Percentiles rank a stretch among this genome's conserved stretches.
Conservation (phyloP, 2,888 invertebrate species). For the Phytoseiulus persimilis region DNA sequence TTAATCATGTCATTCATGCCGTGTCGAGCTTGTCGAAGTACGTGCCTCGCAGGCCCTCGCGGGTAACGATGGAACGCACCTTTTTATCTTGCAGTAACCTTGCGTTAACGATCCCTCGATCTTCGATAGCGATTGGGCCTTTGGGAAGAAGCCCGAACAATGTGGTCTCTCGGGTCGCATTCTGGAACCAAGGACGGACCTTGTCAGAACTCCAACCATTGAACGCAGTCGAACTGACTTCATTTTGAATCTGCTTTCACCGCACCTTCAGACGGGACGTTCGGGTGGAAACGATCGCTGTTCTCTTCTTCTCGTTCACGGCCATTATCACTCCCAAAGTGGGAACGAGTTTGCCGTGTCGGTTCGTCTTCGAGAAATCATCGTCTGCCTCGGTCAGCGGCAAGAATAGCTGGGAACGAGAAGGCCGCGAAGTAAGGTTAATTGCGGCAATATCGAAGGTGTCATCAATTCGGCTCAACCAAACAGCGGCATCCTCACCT, state of each 20-base stretch:
- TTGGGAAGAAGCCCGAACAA: not conserved
- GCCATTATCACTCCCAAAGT: slow-evolving; percentile 18
- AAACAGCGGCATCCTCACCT: not conserved
- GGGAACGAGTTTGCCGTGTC: not conserved
- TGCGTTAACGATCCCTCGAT: not conserved
- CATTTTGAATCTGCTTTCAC: too few relatives aligned
- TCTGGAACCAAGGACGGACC: not conserved
- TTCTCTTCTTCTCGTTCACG: slow-evolving; percentile 12
- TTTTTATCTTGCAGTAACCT: slow-evolving; percentile 17
- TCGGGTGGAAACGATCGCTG: slow-evolving; percentile 6
- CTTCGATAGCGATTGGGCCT: not conserved
- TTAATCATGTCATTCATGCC: not conserved
- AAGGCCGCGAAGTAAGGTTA: too few relatives aligned
- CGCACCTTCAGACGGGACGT: not conserved
- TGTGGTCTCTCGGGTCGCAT: not conserved
- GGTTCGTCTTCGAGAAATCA: not conserved
- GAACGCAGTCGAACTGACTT: not conserved
- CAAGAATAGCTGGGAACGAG: not conserved
- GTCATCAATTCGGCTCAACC: not conserved
- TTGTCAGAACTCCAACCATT: too few relatives aligned
- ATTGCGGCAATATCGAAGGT: not conserved
- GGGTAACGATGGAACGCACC: not conserved
- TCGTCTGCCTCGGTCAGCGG: slow-evolving; percentile 21
- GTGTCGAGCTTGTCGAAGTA: too few relatives aligned
- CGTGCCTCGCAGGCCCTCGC: too few relatives aligned